Evolutionary conservation across 2,113 vertebrate species (phyloP).

Genomic region (Strix aluco): DNA sequence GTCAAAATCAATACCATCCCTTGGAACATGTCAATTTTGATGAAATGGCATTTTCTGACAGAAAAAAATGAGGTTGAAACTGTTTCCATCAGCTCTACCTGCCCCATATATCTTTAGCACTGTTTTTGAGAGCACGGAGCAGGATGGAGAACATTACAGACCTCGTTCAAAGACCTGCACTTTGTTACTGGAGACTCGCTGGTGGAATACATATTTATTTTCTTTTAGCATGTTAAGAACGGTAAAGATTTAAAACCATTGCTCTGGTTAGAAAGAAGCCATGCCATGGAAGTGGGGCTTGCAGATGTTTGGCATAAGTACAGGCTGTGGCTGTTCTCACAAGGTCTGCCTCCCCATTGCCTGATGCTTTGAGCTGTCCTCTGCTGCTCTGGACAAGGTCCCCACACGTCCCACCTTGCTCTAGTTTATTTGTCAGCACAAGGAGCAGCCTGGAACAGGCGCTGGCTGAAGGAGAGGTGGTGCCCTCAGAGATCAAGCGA

Average conservation of each 20-base stretch:
- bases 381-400: neutral
- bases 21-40: neutral
- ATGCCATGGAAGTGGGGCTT: neutral
- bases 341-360: too few species aligned
- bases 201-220: neutral
- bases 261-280: neutral
- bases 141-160: neutral
- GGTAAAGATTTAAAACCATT: neutral
- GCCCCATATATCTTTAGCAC: neutral
- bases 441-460: neutral
- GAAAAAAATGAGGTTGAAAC: neutral
- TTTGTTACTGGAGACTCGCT: neutral
- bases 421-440: neutral
- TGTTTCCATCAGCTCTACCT: neutral
- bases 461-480: neutral
- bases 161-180: neutral
- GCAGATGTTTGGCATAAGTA: neutral
- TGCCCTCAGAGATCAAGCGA: neutral
- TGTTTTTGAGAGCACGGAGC: neutral
- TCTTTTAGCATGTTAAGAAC: neutral
- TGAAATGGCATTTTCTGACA: neutral
- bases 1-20: neutral
- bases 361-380: neutral
- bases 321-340: neutral
- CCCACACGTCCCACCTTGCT: rapidly evolving